Conservation (phyloP, 2,113 vertebrate species). For the cattle (Bos taurus) region ARS-UCD2.0 NC_037343.1:42982001-42982500, state of each 20-base stretch:
- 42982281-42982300: background rate
- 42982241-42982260: background rate
- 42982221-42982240: background rate
- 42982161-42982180: background rate
- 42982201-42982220: background rate
- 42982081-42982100: background rate
- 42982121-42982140: background rate
- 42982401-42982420: background rate
- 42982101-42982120: background rate
- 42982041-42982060: background rate
- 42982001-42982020: background rate
- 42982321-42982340: background rate
- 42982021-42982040: background rate
- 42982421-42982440: background rate
- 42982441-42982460: rapidly evolving
- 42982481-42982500: background rate
- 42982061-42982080: background rate
- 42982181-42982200: background rate
- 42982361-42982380: background rate
- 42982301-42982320: background rate
- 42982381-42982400: background rate
- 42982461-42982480: background rate
- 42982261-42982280: background rate
- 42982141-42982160: background rate
- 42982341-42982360: background rate